Evolutionary conservation across 2,888 invertebrate species (phyloP), one percentile per base, ranked within the genome.

Genomic region (Troides oblongomaculatus): DNA sequence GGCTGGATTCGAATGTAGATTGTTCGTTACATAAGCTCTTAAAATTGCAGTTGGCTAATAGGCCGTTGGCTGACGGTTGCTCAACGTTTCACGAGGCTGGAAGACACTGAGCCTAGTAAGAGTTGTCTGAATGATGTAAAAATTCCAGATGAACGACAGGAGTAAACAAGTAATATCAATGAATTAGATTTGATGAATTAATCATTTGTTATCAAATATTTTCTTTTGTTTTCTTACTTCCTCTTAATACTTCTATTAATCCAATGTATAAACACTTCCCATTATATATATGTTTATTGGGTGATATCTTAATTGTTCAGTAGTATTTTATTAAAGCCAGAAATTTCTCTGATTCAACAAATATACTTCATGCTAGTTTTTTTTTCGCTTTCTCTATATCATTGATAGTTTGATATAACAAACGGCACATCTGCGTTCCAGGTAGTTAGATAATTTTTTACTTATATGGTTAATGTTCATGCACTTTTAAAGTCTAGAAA

Each of bases 41-140:
- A 79, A 81, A 82, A 81, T 81, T 70, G 81, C 82, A 79, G 78
- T 84, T 84, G 78, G 79, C 72, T 74, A 81, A 82, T 79, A 69
- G 74, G 71, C 70, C 64, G 71, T 60, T 71, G 67, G 73, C 71
- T 67, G 69, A 68, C 58, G 62, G 74, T 78, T 81, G 73, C 78
- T 71, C 72, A 79, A 78, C 74, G 61, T 72, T 72, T 72, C 71
- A 73, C 50, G 74, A 70, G 71, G 62, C 73, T 62, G 59, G 65
- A 50, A 64, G 65, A 64, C 71, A 71, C 36, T 14, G 74, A 61
- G 60, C 17, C 21, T 39, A 50, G 18, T 21, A 50, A 61, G 60
- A 50, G 21, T 21, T 61, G 30, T 14, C 60, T 23, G 50, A 73
- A 74, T 72, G 18, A 53, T 53, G 3, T 53, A 53, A n/a, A 53